Base-by-base conservation (phyloP, 1,140 invertebrate species). In the Anthonomus grandis region DNA sequence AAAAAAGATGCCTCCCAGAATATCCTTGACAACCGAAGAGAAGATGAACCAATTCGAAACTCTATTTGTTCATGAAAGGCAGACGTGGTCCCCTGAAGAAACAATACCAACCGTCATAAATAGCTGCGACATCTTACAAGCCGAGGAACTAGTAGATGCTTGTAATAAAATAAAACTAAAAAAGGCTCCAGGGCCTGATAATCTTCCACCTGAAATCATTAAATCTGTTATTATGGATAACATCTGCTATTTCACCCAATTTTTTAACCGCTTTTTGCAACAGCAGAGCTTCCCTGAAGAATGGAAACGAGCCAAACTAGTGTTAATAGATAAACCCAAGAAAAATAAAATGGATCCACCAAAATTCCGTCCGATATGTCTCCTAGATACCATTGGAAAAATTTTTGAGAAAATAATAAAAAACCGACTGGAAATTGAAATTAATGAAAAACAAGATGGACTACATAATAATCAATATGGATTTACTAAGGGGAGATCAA, bases 351-450 rank as follows among this genome's bases (percentile, higher is more conserved):
- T n/a, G 6, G 0, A 8, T 8, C 9, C 8, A 6, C 6, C 6
- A 10, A n/a, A 10, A 6, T 49, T 6, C 17, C 27, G 55, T n/a
- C 36, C 55, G 18, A 18, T 49, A 1, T 49, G 55, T 0, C 24
- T 49, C 3, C n/a, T 50, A 21, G 27, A 57, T 18, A 9, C 31
- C 8, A 24, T 31, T 22, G 22, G 38, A 0, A 57, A 50, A 23
- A 8, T 49, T 5, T 39, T 19, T 22, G 55, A 57, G 15, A 18
- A 34, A 3, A 6, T 54, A 4, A 22, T 69, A 1, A 45, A 44
- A n/a, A 38, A 12, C 1, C 24, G 59, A 10, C 17, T 64, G 4
- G 36, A 56, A 15, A n/a, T 10, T 22, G 25, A 46, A 4, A 12
- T 61, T 0, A 41, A 57, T 12, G 4, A 12, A 0, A 13, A 17